Conservation (phyloP, 2,888 invertebrate species). For the Acheta domesticus region DNA sequence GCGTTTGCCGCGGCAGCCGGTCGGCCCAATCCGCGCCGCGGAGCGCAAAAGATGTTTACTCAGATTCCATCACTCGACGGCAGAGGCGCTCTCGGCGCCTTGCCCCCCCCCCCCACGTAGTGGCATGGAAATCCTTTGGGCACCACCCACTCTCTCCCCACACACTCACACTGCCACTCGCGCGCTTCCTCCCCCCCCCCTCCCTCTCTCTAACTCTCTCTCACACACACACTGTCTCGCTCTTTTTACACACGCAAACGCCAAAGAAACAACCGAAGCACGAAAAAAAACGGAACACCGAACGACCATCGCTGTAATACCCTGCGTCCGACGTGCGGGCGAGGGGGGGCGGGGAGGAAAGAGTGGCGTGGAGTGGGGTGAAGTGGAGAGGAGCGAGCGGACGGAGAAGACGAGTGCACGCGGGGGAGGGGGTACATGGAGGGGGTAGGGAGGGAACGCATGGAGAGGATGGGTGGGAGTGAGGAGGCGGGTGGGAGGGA, state of each 20-base stretch:
- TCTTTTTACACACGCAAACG: background rate
- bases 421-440: too few species aligned
- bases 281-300: background rate
- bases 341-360: background rate
- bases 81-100: background rate
- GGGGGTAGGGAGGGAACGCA: too few species aligned
- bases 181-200: background rate
- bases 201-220: background rate
- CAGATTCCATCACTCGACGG: background rate
- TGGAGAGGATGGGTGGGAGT: too few species aligned
- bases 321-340: background rate
- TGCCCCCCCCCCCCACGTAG: background rate
- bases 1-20: background rate
- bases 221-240: background rate
- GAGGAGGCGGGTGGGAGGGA: too few species aligned
- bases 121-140: background rate
- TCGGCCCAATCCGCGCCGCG: background rate
- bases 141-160: background rate
- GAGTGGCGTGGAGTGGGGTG: background rate
- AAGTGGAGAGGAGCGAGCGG: background rate
- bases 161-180: background rate
- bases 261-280: constrained; percentile 18
- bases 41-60: background rate
- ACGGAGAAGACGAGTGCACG: background rate
- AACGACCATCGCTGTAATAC: background rate